These are phyloP conservation scores for Pseudococcus jackbeardsleyi DNA, from an alignment of 2,888 invertebrate species.

Conservation along the genomic window DNA sequence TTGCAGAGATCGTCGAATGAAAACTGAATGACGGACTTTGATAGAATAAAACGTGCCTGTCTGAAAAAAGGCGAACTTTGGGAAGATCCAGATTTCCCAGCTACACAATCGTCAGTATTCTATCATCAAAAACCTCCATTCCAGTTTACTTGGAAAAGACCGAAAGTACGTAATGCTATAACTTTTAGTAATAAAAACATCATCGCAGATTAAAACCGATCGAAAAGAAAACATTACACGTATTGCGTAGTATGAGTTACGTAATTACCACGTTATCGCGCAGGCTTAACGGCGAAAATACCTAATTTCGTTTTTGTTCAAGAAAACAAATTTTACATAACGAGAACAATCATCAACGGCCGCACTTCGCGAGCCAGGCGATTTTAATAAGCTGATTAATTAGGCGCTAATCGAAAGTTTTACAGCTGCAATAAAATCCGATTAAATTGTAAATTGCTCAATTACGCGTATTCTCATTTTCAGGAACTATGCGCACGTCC, in stretches of 20 bases:
- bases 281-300: conserved; percentile 3
- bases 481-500: conserved; percentile 84
- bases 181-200: neutral
- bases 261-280: neutral
- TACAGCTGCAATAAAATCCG: neutral
- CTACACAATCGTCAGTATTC: conserved; percentile 89
- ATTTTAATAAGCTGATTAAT: conserved; percentile 31
- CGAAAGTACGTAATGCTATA: conserved; percentile 75
- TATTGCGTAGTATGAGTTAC: neutral
- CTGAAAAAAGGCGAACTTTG: conserved; percentile 84
- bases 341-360: neutral
- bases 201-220: neutral
- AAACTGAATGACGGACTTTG: conserved; percentile 81
- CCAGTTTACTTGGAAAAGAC: conserved; percentile 91
- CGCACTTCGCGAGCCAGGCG: neutral
- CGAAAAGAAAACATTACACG: neutral
- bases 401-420: conserved; percentile 33
- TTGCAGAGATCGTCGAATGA: neutral
- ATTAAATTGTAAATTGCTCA: conserved; percentile 12
- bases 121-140: conserved; percentile 96
- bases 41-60: conserved; percentile 85
- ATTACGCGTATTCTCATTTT: conserved; percentile 69
- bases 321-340: neutral
- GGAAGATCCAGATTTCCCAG: conserved; percentile 94
- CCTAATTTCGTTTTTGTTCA: neutral